Evolutionary conservation across 2,888 invertebrate species (phyloP).

Genomic region (Sussaba pulchella): DNA sequence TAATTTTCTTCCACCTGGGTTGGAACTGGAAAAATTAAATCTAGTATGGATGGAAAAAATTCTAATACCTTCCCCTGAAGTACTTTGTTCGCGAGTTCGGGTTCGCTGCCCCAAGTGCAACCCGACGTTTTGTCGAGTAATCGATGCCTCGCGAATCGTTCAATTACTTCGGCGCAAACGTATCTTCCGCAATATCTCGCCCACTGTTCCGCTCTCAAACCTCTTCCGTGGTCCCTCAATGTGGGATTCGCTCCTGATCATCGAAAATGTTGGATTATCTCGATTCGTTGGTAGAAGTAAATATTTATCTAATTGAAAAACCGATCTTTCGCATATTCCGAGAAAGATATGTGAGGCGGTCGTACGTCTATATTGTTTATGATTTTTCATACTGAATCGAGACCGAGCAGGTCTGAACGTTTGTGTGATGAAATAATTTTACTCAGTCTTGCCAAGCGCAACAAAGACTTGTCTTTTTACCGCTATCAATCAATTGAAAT

Average conservation of each 20-base stretch:
- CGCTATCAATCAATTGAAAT: no score
- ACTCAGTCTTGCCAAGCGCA: no score
- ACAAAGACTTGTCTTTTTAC: no score
- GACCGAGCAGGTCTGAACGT: no score
- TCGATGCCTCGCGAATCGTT: constrained; percentile 87
- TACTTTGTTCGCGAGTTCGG: constrained; percentile 86
- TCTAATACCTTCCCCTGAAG: constrained; percentile 84
- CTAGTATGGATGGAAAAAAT: not conserved
- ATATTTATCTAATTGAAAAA: no score
- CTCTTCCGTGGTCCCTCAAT: constrained; percentile 88
- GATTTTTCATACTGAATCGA: no score
- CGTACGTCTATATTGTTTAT: no score
- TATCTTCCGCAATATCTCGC: constrained; percentile 90
- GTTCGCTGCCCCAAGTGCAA: constrained; percentile 87
- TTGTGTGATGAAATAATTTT: no score
- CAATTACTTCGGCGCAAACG: constrained; percentile 90
- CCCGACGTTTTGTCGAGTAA: constrained; percentile 86
- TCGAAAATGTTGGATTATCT: not conserved
- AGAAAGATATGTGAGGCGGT: no score
- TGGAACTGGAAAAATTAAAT: not conserved
- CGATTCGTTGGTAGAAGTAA: no score
- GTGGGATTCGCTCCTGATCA: constrained; percentile 89
- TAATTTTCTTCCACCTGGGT: no score
- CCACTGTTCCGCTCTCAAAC: constrained; percentile 91
- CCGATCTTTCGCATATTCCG: no score